Conservation (phyloP, 2,113 vertebrate species). For the Seriola aureovittata region DNA sequence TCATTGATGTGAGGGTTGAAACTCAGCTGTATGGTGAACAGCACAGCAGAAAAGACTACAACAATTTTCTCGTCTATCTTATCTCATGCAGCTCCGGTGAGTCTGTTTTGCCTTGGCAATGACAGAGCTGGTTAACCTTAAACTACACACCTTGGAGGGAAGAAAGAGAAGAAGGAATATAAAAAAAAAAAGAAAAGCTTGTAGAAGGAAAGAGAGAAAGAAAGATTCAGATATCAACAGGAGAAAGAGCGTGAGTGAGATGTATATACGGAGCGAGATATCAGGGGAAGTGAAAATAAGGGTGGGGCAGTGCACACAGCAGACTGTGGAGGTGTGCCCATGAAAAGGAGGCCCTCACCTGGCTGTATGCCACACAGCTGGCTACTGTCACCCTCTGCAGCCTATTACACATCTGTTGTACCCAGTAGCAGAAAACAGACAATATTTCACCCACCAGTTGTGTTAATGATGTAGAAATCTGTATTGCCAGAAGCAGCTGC, state of each 20-base stretch:
- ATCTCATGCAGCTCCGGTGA: slow-evolving; percentile 46
- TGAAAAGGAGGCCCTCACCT: slow-evolving; percentile 73
- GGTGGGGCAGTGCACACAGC: slow-evolving; percentile 75
- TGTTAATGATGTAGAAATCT: slow-evolving; percentile 46
- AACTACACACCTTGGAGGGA: slow-evolving; percentile 26
- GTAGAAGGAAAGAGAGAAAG: not conserved
- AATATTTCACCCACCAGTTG: slow-evolving; percentile 24
- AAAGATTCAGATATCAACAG: slow-evolving; percentile 65
- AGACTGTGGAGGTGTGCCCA: slow-evolving; percentile 69
- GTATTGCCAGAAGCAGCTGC: slow-evolving; percentile 31
- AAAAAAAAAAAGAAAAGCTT: slow-evolving; percentile 15
- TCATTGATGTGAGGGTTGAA: slow-evolving; percentile 36
- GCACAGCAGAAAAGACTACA: slow-evolving; percentile 38
- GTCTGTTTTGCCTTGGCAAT: slow-evolving; percentile 19
- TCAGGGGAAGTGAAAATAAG: slow-evolving; percentile 60
- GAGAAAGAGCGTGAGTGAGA: slow-evolving; percentile 48
- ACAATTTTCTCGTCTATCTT: slow-evolving; percentile 57
- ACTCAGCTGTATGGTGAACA: slow-evolving; percentile 22
- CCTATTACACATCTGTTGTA: slow-evolving; percentile 45
- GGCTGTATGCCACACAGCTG: slow-evolving; percentile 75
- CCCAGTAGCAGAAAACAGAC: slow-evolving; percentile 7
- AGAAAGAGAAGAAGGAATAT: not conserved
- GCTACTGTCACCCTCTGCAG: slow-evolving; percentile 36
- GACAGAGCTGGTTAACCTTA: slow-evolving; percentile 41
- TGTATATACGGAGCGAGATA: slow-evolving; percentile 29